A percentile compares a stretch with the other conserved stretches of the same genome.
Evolutionary conservation across 2,113 vertebrate species (phyloP).

Genomic region (Petromus typicus): DNA sequence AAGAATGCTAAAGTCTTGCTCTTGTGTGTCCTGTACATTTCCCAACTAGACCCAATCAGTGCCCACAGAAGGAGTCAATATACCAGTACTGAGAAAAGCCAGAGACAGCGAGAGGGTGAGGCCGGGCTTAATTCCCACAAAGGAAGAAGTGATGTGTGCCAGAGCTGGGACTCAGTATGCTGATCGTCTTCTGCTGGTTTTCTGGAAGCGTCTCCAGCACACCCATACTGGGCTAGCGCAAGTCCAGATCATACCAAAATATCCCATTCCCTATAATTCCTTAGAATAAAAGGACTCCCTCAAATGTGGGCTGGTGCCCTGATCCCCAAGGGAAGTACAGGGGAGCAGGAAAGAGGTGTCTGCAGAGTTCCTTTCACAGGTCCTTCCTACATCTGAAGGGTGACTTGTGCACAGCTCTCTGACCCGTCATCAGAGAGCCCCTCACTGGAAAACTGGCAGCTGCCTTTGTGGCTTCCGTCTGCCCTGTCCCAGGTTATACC

Average conservation of each 20-base stretch:
- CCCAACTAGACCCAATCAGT: background rate
- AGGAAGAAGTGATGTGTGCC: background rate
- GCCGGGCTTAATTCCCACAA: background rate
- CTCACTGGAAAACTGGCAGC: background rate
- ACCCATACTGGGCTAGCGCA: background rate
- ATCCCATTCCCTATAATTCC: background rate
- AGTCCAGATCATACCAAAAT: background rate
- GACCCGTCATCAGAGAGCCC: background rate
- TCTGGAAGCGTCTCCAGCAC: background rate
- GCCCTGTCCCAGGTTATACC: background rate
- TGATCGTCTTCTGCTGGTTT: background rate
- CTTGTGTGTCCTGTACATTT: background rate
- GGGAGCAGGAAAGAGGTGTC: too few relatives aligned
- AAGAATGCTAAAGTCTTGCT: constrained; percentile 7
- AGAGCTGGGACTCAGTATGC: background rate
- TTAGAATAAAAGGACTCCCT: background rate
- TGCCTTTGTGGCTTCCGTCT: background rate
- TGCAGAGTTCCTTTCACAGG: background rate
- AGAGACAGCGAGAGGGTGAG: background rate
- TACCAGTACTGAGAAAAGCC: background rate
- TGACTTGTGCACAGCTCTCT: background rate
- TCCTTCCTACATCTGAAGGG: background rate
- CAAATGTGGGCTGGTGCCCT: background rate
- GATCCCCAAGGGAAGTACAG: background rate
- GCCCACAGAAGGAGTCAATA: background rate